These are phyloP conservation scores for Ormia ochracea DNA, from an alignment of 2,888 invertebrate genomes.

Conservation along the genomic window DNA sequence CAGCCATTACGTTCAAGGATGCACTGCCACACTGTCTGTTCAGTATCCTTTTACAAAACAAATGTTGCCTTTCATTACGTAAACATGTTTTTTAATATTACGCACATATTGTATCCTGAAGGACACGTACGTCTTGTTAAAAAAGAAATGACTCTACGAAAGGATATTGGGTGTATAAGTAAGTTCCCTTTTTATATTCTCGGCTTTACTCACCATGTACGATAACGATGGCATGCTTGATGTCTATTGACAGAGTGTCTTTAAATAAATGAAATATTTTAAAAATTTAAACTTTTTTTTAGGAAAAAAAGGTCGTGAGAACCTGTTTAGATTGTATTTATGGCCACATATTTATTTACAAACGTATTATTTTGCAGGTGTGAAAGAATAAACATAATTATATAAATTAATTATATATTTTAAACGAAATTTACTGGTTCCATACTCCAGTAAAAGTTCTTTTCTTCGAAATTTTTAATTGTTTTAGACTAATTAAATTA, in stretches of 20 bases:
- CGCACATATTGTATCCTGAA: conserved; percentile 36
- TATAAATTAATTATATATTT: too few species aligned
- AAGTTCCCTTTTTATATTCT: not conserved
- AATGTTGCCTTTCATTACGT: conserved; percentile 35
- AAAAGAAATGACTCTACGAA: not conserved
- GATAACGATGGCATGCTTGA: conserved; percentile 5
- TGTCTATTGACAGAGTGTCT: not conserved
- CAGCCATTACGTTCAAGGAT: not conserved
- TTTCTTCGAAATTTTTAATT: too few species aligned
- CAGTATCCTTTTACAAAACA: conserved; percentile 11
- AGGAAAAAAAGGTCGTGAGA: too few species aligned
- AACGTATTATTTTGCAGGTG: too few species aligned
- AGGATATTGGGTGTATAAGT: not conserved
- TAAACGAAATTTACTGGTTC: too few species aligned
- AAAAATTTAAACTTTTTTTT: not conserved
- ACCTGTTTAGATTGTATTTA: too few species aligned
- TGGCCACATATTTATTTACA: too few species aligned
- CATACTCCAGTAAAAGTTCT: too few species aligned
- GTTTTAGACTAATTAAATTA: too few species aligned
- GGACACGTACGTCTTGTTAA: not conserved
- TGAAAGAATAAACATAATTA: too few species aligned
- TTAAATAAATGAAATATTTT: not conserved
- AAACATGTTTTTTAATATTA: conserved; percentile 35
- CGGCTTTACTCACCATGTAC: not conserved
- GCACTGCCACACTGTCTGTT: not conserved